These are phyloP conservation scores for Cepphus grylle DNA, from an alignment of 2,113 vertebrate genomes.

Conservation along the genomic window DNA sequence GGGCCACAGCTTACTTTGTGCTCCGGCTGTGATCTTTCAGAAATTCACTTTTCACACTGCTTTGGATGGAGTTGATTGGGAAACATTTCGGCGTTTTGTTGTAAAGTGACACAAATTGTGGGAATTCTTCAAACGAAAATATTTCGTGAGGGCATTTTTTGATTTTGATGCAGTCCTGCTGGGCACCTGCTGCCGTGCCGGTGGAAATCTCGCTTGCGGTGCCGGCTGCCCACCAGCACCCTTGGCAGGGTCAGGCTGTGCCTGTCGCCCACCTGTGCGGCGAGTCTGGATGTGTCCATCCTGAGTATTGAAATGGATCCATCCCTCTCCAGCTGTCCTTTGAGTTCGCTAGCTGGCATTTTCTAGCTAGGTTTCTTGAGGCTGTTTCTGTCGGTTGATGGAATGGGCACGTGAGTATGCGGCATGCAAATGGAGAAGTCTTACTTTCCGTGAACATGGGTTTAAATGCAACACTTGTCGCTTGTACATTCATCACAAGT, in stretches of 20 bases:
- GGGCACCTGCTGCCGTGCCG: background rate
- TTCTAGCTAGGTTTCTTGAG: background rate
- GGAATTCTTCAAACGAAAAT: background rate
- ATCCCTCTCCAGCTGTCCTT: background rate
- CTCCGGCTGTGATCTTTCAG: background rate
- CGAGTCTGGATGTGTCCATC: background rate
- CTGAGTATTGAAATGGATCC: background rate
- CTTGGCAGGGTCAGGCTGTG: background rate
- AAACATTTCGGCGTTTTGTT: background rate
- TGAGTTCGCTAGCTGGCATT: background rate
- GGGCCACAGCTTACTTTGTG: background rate
- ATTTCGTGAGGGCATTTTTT: background rate
- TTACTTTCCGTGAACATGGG: background rate
- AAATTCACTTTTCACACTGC: background rate
- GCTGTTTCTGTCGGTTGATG: background rate
- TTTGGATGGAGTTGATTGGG: background rate
- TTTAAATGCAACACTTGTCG: background rate
- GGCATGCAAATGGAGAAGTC: background rate
- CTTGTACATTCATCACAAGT: background rate
- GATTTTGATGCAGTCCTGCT: background rate
- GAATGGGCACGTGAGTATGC: background rate
- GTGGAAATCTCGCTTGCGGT: background rate
- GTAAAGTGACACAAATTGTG: background rate
- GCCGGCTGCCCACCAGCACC: background rate
- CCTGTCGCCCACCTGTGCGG: too few species aligned